A percentile compares a stretch with the other conserved stretches of the same genome.
These are phyloP conservation scores for Daphoenositta chrysoptera DNA, from an alignment of 2,113 vertebrate genomes.

Conservation along the genomic window DNA sequence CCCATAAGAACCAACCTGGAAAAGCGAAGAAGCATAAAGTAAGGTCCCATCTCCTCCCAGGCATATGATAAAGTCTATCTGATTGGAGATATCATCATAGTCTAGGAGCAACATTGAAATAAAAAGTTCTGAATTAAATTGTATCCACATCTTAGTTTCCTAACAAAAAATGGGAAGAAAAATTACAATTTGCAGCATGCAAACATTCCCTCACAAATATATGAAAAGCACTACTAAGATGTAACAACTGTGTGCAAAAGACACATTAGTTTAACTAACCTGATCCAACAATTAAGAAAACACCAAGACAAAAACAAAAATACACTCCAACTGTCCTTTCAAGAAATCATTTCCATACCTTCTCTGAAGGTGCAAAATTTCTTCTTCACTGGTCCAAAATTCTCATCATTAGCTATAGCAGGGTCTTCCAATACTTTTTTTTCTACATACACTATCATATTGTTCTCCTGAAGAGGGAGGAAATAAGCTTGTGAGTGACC, in stretches of 20 bases:
- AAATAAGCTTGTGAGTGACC: background rate
- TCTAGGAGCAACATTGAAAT: constrained; percentile 65
- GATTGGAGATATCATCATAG: constrained; percentile 84
- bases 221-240: background rate
- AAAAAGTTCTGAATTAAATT: background rate
- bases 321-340: background rate
- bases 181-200: background rate
- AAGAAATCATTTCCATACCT: constrained; percentile 66
- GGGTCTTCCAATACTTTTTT: constrained; percentile 94
- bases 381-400: constrained; percentile 86
- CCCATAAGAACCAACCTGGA: constrained; percentile 69
- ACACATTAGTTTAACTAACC: background rate
- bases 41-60: constrained; percentile 84
- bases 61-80: constrained; percentile 85
- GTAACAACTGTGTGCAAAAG: background rate
- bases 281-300: background rate
- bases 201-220: background rate
- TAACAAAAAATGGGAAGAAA: background rate
- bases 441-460: constrained; percentile 95
- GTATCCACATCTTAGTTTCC: background rate
- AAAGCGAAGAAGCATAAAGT: constrained; percentile 82
- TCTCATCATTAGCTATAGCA: constrained; percentile 84
- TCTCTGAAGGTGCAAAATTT: constrained; percentile 97
- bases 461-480: constrained; percentile 78
- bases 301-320: background rate